Percentiles rank a stretch among this genome's conserved stretches.
These are phyloP conservation scores for Antheraea yamamai DNA, from an alignment of 2,888 invertebrate species.

Conservation along the genomic window DNA sequence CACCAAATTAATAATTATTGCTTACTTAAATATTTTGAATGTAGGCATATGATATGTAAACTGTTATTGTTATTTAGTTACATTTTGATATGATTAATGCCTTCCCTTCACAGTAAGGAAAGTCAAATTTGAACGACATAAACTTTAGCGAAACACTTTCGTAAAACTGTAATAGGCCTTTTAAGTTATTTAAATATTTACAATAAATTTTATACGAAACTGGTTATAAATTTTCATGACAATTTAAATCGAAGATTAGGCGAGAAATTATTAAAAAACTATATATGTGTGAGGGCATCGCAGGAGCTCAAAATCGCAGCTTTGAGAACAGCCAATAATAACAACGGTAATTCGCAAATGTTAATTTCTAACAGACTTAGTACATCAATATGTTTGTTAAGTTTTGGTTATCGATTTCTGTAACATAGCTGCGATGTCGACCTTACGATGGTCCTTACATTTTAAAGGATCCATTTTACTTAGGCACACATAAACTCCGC, in stretches of 20 bases:
- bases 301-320: constrained; percentile 17
- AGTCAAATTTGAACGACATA: constrained; percentile 68
- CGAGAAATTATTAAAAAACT: constrained; percentile 75
- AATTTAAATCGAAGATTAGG: constrained; percentile 74
- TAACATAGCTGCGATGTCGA: constrained; percentile 39
- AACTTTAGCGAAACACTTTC: constrained; percentile 72
- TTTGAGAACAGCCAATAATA: background rate
- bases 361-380: background rate
- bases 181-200: constrained; percentile 77
- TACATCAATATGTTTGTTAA: background rate
- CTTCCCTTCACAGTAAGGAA: constrained; percentile 47
- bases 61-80: constrained; percentile 43
- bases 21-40: constrained; percentile 24
- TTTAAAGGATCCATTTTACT: constrained; percentile 40
- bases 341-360: background rate
- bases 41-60: constrained; percentile 46
- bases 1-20: constrained; percentile 12
- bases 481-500: constrained; percentile 74
- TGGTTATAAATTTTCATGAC: constrained; percentile 55
- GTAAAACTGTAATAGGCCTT: constrained; percentile 75
- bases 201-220: constrained; percentile 71
- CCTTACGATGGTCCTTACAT: constrained; percentile 50
- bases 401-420: constrained; percentile 4
- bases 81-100: constrained; percentile 50
- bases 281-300: constrained; percentile 43